Evolutionary conservation across 2,888 invertebrate species (phyloP), one percentile per base, ranked within the genome.

Genomic region (Plutella xylostella): DNA sequence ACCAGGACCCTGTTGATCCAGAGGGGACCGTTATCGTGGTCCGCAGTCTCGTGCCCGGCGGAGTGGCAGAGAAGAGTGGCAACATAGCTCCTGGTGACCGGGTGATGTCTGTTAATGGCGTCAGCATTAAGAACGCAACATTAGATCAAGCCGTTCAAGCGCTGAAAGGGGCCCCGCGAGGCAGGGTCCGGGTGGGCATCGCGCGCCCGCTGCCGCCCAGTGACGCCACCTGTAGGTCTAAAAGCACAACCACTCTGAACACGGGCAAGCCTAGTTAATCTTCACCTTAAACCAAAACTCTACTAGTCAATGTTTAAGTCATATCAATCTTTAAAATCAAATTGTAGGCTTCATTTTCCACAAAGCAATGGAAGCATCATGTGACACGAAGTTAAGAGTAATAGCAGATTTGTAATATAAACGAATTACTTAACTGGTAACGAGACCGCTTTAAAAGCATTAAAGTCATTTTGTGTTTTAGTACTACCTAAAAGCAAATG

Each of bases 1-100:
- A 96, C 79, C 96, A 96, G 88, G 98, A 99, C 83, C 98, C 98
- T 33, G 86, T 97, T 65, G 97, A 98, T 84, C 90, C 96, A 46
- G 91, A 92, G 61, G 94, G 96, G 62, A 97, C 97, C 55, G 97
- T 98, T 56, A 98, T 98, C 75, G 97, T 98, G 52, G 96, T 98
- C 58, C 89, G 97, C 60, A 97, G 97, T 67, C 87, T 99, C 55
- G 98, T 99, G 45, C 98, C 98, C 25, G 97, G 97, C 47, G 99
- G 99, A 28, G 93, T 96, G n/a, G 99, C 99, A 14, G 96, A 97
- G 78, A 89, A 91, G 55, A 96, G 96, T 67, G 97, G 97, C 33
- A 89, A 94, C 48, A 90, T 99, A 52, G 94, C 96, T 55, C 98
- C 98, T 0, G 99, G 99, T 19, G 98, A 98, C 77, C 87, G 98